Base-by-base conservation (phyloP, 2,888 invertebrate species). In the Stramonita haemastoma region DNA sequence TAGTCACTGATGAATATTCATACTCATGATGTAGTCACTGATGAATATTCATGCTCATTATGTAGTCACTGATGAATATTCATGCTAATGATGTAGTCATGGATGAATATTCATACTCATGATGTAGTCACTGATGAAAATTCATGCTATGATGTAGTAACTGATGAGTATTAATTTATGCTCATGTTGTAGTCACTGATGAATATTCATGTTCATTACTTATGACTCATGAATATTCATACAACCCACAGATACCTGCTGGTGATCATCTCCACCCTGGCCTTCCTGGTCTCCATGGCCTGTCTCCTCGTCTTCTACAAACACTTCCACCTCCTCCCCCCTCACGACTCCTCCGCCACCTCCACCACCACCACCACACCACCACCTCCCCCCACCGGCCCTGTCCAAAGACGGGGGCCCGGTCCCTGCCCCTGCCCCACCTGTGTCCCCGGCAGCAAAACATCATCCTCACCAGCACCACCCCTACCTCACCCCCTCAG, bases 371-470 rank as follows among this genome's bases (percentile, higher is more conserved):
- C 46, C 34, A 8, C 46, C 2, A 46, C 46, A 46, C 46, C 46
- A 86, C 34, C 56, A 0, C 46, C 34, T 19, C 8, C 88, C 60
- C 17, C 56, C 0, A 36, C 29, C 32, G 70, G 56, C 86, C 22
- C 57, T 60, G 73, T 60, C 89, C n/a, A 85, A 85, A 57, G 34
- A 46, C 0, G 60, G 46, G 26, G 91, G 92, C 32, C 90, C 13
- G 94, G 94, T 87, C 89, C 93, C 22, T 93, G 94, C 90, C 92
- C 92, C n/a, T 93, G 93, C 94, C 94, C 87, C 92, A 90, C 88
- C 91, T 92, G 22, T 91, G 26, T 91, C 77, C 17, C 11, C 36
- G 32, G 8, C 87, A 70, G n/a, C 87, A 32, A 60, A 66, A 1
- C 57, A 85, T 19, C 66, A 15, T 22, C 57, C n/a, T 17, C 85